phyloP scores from a whole-genome alignment of 2,113 vertebrate species.

The Jaculus jaculus region DNA sequence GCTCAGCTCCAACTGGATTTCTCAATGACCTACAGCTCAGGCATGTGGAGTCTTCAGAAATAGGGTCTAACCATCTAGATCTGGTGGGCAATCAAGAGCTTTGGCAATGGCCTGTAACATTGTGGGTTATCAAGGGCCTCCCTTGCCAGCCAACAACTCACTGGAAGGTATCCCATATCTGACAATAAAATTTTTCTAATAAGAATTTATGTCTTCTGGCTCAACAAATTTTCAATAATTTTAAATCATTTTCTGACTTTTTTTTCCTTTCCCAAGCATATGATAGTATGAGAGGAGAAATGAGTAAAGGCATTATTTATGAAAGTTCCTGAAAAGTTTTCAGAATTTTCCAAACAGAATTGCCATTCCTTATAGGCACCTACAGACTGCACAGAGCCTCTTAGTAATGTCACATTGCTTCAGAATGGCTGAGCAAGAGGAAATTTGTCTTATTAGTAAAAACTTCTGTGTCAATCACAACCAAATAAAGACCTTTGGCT shows the following conservation, averaged over 20 bases:
- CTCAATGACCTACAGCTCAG: too few relatives aligned
- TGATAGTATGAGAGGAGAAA: background rate
- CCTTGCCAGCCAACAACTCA: too few relatives aligned
- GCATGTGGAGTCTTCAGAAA: too few relatives aligned
- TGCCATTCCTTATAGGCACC: background rate
- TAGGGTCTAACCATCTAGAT: too few relatives aligned
- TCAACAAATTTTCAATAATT: background rate
- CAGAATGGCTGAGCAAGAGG: background rate
- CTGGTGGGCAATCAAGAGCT: too few relatives aligned
- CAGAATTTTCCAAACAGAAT: background rate
- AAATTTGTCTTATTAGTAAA: background rate
- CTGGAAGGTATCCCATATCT: too few relatives aligned
- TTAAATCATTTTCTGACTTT: background rate
- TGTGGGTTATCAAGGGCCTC: too few relatives aligned
- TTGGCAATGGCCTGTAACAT: too few relatives aligned
- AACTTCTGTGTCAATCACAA: background rate
- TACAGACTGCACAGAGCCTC: background rate
- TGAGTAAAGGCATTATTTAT: background rate
- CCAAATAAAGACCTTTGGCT: background rate
- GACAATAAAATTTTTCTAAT: too few relatives aligned
- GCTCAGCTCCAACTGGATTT: too few relatives aligned
- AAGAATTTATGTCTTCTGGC: too few relatives aligned
- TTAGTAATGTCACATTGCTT: background rate
- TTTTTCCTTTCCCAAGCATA: background rate
- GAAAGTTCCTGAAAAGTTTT: background rate